Conservation (phyloP, 2,888 invertebrate species). For the Caenorhabditis becei region DNA sequence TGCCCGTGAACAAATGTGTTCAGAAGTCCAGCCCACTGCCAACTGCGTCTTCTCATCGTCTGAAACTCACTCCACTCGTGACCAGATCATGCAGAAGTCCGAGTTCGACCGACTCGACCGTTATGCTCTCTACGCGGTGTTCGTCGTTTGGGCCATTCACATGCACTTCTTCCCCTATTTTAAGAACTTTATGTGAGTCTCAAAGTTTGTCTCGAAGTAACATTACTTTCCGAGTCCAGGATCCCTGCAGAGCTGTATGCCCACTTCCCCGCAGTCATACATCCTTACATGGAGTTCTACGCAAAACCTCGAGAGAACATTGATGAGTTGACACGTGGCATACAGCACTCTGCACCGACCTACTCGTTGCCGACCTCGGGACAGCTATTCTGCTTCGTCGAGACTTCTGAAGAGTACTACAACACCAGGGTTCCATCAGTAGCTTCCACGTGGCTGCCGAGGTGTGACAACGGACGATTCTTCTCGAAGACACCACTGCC, state of each 20-base stretch:
- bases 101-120: slow-evolving; percentile 1
- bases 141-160: neutral
- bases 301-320: slow-evolving; percentile 18
- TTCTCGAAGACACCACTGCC: slow-evolving; percentile 62
- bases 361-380: slow-evolving; percentile 57
- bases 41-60: neutral
- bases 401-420: slow-evolving; percentile 59
- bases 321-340: slow-evolving; percentile 18
- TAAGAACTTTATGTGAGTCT: neutral
- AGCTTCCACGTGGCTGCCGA: slow-evolving; percentile 70
- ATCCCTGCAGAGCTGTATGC: slow-evolving; percentile 30
- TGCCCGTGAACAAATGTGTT: neutral
- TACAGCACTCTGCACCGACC: slow-evolving; percentile 16
- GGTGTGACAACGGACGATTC: slow-evolving; percentile 72
- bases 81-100: neutral
- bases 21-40: slow-evolving; percentile 1
- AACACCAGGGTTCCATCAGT: slow-evolving; percentile 60
- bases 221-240: no score
- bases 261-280: slow-evolving; percentile 19
- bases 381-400: slow-evolving; percentile 63
- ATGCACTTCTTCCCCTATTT: neutral
- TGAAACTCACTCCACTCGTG: neutral
- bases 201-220: no score
- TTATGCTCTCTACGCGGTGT: neutral
- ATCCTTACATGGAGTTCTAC: slow-evolving; percentile 21